Evolutionary conservation across 2,888 invertebrate genomes (phyloP).

Genomic region (Nemoura dubitans): DNA sequence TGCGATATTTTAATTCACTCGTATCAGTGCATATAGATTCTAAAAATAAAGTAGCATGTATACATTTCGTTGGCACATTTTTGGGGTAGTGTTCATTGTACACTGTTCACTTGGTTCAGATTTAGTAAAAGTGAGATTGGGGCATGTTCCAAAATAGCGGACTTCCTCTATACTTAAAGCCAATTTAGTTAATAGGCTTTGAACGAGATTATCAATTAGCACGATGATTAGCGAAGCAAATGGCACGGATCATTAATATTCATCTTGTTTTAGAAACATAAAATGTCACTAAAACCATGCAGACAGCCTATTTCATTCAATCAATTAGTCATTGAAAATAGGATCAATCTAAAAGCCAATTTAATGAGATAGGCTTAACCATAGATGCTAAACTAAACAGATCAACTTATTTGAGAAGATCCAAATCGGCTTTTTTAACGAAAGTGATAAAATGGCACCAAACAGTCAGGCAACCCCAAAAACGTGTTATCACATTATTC

Average conservation of each 20-base stretch:
- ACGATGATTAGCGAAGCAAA: neutral
- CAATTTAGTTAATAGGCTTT: constrained; percentile 32
- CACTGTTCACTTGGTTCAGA: too few relatives aligned
- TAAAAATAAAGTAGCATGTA: too few relatives aligned
- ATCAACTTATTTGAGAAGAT: neutral
- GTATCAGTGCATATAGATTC: too few relatives aligned
- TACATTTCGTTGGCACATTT: too few relatives aligned
- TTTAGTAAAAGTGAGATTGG: too few relatives aligned
- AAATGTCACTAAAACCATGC: neutral
- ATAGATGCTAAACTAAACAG: too few relatives aligned
- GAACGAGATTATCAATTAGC: constrained; percentile 30
- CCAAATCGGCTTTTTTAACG: too few relatives aligned
- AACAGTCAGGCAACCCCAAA: too few relatives aligned
- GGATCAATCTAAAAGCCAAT: constrained; percentile 13
- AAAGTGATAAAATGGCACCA: too few relatives aligned
- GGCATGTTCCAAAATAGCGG: neutral
- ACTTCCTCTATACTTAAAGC: constrained; percentile 24
- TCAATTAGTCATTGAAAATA: neutral
- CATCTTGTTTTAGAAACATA: constrained; percentile 19
- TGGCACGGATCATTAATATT: constrained; percentile 17
- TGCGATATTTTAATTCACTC: too few relatives aligned
- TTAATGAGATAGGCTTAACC: constrained; percentile 4
- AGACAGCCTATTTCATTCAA: neutral
- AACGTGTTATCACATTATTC: too few relatives aligned
- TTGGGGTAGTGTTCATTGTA: too few relatives aligned